Evolutionary conservation across 30 jellyfish, hydroid and myxozoan species (phyloP).

Genomic region (Cassiopea andromeda): DNA sequence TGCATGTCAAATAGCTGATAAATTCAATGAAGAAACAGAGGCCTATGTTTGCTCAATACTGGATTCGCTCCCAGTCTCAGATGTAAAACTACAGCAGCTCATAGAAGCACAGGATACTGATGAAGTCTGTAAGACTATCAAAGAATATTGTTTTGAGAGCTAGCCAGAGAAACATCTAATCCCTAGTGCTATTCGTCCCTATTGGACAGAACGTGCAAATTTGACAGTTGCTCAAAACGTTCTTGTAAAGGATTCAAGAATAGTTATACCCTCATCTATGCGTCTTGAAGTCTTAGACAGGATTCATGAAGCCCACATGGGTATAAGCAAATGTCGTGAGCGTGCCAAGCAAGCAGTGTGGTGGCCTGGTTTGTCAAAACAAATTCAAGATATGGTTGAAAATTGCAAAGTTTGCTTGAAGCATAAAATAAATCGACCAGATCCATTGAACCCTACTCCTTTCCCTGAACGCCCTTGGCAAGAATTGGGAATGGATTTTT

Average conservation of each 20-base stretch:
- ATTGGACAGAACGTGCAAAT: too few relatives aligned
- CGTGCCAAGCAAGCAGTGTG: conserved; percentile 33
- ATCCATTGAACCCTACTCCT: conserved; percentile 8
- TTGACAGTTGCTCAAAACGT: too few relatives aligned
- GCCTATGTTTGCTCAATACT: too few relatives aligned
- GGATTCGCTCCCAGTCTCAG: too few relatives aligned
- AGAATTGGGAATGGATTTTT: conserved; percentile 14
- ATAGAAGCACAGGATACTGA: too few relatives aligned
- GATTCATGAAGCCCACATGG: conserved; percentile 53
- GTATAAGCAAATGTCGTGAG: conserved; percentile 33
- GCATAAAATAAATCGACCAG: not conserved
- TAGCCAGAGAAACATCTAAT: not conserved
- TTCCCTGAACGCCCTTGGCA: conserved; percentile 37
- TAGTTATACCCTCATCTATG: conserved; percentile 38
- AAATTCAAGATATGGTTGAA: conserved; percentile 30
- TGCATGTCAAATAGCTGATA: not conserved
- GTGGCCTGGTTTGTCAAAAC: conserved; percentile 54
- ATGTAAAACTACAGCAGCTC: too few relatives aligned
- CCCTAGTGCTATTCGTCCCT: too few relatives aligned
- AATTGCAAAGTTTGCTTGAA: conserved; percentile 4
- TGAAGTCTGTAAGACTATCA: too few relatives aligned
- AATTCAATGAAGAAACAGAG: not conserved
- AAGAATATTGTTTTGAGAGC: too few relatives aligned
- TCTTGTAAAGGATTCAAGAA: too few relatives aligned
- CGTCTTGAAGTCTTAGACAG: conserved; percentile 36